phyloP scores from a whole-genome alignment of 2,797 vertebrate species.

The Sebastes wilsoni region DNA sequence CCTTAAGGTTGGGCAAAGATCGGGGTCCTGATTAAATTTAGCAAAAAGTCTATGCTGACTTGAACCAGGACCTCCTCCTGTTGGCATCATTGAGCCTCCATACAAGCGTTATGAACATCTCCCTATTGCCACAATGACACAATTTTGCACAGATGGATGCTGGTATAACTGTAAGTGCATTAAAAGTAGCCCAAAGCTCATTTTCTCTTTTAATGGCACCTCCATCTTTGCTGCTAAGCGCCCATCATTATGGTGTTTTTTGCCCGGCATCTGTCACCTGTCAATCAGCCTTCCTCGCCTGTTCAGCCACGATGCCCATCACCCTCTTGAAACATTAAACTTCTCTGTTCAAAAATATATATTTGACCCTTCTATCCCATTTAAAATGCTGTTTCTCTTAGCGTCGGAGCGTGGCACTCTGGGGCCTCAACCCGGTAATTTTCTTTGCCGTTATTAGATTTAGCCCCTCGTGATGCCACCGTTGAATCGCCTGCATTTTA shows the following conservation, averaged over 20 bases:
- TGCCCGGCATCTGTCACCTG: conserved; percentile 33
- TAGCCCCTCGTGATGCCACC: conserved; percentile 35
- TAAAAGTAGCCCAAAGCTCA: conserved; percentile 6
- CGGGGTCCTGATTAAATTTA: background rate
- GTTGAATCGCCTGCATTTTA: conserved; percentile 33
- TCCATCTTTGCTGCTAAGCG: background rate
- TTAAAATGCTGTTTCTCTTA: background rate
- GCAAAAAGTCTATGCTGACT: background rate
- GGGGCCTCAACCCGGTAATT: conserved; percentile 28
- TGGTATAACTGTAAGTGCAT: background rate
- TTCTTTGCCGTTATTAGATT: conserved; percentile 50
- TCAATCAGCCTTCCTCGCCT: conserved; percentile 23
- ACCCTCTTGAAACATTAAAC: background rate
- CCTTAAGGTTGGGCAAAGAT: background rate
- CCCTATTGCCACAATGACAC: background rate
- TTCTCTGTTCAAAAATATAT: background rate
- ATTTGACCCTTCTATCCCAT: background rate
- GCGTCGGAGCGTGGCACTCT: background rate
- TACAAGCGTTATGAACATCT: background rate
- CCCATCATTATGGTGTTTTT: conserved; percentile 5
- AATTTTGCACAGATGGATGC: background rate
- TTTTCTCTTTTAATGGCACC: background rate
- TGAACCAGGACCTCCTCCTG: background rate
- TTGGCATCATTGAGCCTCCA: background rate
- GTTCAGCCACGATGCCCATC: conserved; percentile 1